A percentile compares a stretch with the other conserved stretches of the same genome.
These are phyloP conservation scores for Aelia acuminata DNA, from an alignment of 2,888 invertebrate species.

Conservation along the genomic window DNA sequence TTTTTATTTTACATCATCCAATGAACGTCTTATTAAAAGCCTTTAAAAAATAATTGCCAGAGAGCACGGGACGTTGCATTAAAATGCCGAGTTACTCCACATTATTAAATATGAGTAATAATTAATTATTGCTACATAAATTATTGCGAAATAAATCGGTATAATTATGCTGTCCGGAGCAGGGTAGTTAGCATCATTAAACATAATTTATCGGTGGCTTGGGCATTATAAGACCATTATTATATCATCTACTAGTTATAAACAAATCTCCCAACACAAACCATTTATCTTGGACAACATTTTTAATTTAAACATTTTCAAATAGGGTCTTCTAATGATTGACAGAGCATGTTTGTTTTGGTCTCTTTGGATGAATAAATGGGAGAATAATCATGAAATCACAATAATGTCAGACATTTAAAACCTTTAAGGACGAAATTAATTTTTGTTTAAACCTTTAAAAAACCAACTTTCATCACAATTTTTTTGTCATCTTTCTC, in stretches of 20 bases:
- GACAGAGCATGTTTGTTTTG: background rate
- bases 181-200: conserved; percentile 17
- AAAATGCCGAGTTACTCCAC: background rate
- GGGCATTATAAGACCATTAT: conserved; percentile 3
- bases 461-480: no score
- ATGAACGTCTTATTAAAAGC: conserved; percentile 3
- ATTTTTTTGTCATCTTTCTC: no score
- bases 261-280: background rate
- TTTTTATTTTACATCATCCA: background rate
- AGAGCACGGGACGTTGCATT: background rate
- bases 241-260: conserved; percentile 26
- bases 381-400: no score
- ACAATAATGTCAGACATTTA: no score
- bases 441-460: no score
- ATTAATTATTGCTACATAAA: conserved; percentile 39
- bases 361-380: no score
- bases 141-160: conserved; percentile 18
- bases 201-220: conserved; percentile 7
- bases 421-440: no score
- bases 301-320: background rate
- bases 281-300: background rate
- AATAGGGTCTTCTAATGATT: background rate
- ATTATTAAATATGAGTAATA: background rate
- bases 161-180: background rate
- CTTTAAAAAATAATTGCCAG: background rate